phyloP scores from a whole-genome alignment of 2,113 vertebrate genomes.

The Hippocampus barbouri region DNA sequence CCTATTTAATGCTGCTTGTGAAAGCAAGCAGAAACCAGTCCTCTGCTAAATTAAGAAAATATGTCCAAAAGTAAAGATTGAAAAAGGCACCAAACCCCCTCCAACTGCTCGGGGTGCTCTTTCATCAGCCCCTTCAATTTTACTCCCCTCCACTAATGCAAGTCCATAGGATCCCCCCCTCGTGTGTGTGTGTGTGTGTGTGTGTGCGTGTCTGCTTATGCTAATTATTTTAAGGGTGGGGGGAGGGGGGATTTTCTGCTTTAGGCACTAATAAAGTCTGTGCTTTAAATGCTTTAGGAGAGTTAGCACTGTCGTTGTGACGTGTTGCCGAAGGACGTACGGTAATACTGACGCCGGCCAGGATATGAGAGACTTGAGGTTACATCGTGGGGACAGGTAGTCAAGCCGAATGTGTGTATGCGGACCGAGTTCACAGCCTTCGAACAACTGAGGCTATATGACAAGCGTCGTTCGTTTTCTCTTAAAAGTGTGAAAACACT shows the following conservation, averaged over 20 bases:
- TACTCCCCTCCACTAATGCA: background rate
- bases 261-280: background rate
- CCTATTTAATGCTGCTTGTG: background rate
- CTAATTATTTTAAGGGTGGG: background rate
- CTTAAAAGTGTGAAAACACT: conserved; percentile 22
- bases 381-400: conserved; percentile 22
- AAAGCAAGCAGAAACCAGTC: background rate
- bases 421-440: background rate
- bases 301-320: conserved; percentile 10
- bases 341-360: conserved; percentile 76
- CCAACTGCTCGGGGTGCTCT: background rate
- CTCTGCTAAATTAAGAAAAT: background rate
- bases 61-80: background rate
- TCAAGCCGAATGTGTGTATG: conserved; percentile 10
- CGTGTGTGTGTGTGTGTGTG: background rate
- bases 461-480: conserved; percentile 26
- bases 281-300: background rate
- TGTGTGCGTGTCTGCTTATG: background rate
- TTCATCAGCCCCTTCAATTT: conserved; percentile 2
- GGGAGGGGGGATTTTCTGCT: background rate
- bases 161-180: background rate
- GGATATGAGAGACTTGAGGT: conserved; percentile 52
- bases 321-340: conserved; percentile 36
- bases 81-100: background rate
- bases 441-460: background rate